Conservation (phyloP, 2,113 vertebrate genomes). For the Plestiodon gilberti region DNA sequence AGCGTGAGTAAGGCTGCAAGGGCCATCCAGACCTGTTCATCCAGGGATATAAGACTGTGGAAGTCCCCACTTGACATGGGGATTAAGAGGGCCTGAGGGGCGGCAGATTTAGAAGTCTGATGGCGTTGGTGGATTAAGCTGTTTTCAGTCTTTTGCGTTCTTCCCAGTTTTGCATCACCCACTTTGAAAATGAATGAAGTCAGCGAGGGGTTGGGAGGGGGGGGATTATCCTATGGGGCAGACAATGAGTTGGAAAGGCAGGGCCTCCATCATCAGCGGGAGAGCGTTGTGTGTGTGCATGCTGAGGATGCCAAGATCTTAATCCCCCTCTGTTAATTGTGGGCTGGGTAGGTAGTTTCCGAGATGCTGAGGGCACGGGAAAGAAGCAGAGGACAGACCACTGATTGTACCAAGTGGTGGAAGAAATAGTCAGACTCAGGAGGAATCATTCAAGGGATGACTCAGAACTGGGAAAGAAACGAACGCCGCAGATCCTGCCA, state of each 20-base stretch:
- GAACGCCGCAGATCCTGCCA: conserved; percentile 18
- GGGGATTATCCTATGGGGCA: not conserved
- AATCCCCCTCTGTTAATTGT: conserved; percentile 14
- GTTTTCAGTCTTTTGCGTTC: conserved; percentile 2
- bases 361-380: not conserved
- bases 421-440: not conserved
- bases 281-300: not conserved
- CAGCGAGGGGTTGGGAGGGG: not conserved
- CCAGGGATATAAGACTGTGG: not conserved
- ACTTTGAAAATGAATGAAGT: not conserved
- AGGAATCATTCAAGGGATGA: not conserved
- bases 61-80: conserved; percentile 28
- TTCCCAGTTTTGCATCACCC: not conserved
- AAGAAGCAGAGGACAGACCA: not conserved
- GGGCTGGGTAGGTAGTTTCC: not conserved
- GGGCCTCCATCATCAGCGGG: not conserved
- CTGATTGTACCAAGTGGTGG: not conserved
- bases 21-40: not conserved
- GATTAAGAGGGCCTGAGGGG: not conserved
- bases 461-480: conserved; percentile 58
- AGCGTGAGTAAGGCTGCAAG: too few relatives aligned
- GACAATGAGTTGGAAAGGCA: not conserved
- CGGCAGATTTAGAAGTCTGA: not conserved
- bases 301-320: conserved; percentile 8
- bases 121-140: not conserved